These are phyloP conservation scores for Emydura subglobosa DNA, from an alignment of 2,113 vertebrate genomes.

Conservation along the genomic window DNA sequence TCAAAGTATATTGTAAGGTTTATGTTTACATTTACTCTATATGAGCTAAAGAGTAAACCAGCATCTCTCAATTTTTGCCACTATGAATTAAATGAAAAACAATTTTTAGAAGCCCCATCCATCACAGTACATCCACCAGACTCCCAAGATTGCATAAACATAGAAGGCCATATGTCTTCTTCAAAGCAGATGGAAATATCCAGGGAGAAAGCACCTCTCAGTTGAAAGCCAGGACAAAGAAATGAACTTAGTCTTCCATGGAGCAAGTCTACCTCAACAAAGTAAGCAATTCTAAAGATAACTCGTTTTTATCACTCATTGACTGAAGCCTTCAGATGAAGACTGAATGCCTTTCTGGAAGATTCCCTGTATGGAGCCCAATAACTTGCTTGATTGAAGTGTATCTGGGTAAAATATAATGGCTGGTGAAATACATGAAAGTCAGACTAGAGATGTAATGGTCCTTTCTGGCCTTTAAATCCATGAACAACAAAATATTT, in stretches of 20 bases:
- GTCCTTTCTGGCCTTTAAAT: background rate
- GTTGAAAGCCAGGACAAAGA: background rate
- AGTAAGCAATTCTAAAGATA: background rate
- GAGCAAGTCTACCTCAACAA: background rate
- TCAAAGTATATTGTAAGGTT: background rate
- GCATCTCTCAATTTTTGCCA: background rate
- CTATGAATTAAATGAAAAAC: background rate
- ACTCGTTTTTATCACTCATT: background rate
- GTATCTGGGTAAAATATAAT: background rate
- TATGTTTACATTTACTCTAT: background rate
- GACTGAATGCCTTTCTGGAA: background rate
- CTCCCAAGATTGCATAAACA: background rate
- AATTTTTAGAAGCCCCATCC: conserved; percentile 26
- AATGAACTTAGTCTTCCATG: background rate
- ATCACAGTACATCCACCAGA: background rate
- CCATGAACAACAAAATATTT: background rate
- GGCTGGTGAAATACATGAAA: background rate
- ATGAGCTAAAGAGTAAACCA: background rate
- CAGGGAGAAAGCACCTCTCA: background rate
- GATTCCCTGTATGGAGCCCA: background rate
- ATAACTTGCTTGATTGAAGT: background rate
- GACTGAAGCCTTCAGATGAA: background rate
- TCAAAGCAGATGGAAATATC: background rate
- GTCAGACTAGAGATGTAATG: background rate
- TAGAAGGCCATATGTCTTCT: no score